Percentiles rank a stretch among this genome's conserved stretches.
These are phyloP conservation scores for Brachionus rubens DNA, from an alignment of 1,140 invertebrate genomes.

Conservation along the genomic window DNA sequence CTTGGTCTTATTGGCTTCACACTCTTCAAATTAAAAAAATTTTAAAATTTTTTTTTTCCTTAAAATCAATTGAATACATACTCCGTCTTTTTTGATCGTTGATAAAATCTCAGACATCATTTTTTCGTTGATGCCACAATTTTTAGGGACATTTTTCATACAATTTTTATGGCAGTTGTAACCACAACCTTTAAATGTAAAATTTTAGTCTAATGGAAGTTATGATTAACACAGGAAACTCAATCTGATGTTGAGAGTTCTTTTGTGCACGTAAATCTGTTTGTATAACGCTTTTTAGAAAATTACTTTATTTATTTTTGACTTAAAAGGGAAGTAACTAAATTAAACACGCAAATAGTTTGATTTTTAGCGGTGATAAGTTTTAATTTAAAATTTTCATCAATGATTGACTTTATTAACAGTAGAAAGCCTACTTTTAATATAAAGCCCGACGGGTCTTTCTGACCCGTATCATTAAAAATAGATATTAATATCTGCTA, in stretches of 20 bases:
- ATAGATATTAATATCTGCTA: too few species aligned
- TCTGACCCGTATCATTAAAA: too few species aligned
- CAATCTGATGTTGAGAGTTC: neutral
- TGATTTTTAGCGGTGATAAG: too few species aligned
- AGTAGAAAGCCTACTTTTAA: too few species aligned
- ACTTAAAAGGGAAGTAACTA: too few species aligned
- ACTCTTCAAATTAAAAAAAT: neutral
- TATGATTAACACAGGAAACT: constrained; percentile 30
- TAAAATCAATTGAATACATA: constrained; percentile 63
- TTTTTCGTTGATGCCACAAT: constrained; percentile 98
- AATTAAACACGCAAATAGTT: too few species aligned
- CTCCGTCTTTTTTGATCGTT: constrained; percentile 68
- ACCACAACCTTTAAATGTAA: constrained; percentile 73
- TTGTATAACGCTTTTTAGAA: too few species aligned
- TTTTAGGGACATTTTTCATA: constrained; percentile 92
- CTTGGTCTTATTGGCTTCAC: neutral
- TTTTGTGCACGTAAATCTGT: too few species aligned
- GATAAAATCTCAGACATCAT: constrained; percentile 87
- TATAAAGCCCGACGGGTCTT: too few species aligned
- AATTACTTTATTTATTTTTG: too few species aligned
- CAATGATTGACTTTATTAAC: too few species aligned
- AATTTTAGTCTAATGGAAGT: neutral
- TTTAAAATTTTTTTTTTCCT: neutral
- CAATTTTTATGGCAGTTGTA: constrained; percentile 99
- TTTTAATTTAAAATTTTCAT: too few species aligned